A percentile compares a stretch with the other conserved stretches of the same genome.
These are phyloP conservation scores for Ophioninae sp. DNA, from an alignment of 2,888 invertebrate genomes.

Conservation along the genomic window DNA sequence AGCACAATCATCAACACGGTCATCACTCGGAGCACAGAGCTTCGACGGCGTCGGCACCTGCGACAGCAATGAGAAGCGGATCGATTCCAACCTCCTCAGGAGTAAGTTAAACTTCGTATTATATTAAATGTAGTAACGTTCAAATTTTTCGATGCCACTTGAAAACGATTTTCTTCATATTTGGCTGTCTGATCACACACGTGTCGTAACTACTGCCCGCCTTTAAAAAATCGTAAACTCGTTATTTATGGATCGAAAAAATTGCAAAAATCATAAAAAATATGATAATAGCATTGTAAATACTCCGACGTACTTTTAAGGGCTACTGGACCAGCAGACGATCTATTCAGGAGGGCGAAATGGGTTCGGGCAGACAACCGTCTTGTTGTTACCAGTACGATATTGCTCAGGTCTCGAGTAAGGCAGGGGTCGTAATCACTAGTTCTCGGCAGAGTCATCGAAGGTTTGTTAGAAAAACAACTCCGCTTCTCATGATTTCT, in stretches of 20 bases:
- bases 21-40: slow-evolving; percentile 69
- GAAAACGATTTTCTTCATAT: no score
- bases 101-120: slow-evolving; percentile 64
- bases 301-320: slow-evolving; percentile 71
- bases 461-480: slow-evolving; percentile 83
- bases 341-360: slow-evolving; percentile 81
- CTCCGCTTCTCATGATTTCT: no score
- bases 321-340: slow-evolving; percentile 82
- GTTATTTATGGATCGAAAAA: no score
- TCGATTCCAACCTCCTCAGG: slow-evolving; percentile 73
- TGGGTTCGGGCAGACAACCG: slow-evolving; percentile 67
- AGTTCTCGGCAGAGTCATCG: slow-evolving; percentile 94
- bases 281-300: neutral
- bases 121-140: no score
- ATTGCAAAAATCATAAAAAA: no score
- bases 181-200: no score
- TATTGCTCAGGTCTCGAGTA: slow-evolving; percentile 78
- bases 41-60: slow-evolving; percentile 74
- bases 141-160: no score
- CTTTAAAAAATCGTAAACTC: no score
- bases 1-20: slow-evolving; percentile 54
- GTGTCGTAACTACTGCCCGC: no score
- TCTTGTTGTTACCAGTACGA: slow-evolving; percentile 72
- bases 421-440: slow-evolving; percentile 95
- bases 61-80: slow-evolving; percentile 71